Base-by-base conservation (phyloP, 1,140 invertebrate species). In the Hypsibius dujardini region DNA sequence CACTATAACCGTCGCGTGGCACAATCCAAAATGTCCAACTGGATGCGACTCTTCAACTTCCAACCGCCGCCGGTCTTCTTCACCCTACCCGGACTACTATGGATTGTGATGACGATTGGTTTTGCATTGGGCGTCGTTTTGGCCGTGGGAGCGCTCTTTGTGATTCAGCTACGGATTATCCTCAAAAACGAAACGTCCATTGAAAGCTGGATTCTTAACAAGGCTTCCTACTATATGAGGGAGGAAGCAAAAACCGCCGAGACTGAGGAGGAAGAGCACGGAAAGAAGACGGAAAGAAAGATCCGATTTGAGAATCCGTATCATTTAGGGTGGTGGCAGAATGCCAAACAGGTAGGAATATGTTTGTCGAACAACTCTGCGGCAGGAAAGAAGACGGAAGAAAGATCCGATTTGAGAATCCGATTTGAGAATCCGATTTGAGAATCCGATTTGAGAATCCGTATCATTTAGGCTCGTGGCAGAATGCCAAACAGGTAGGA, bases 181-280 rank as follows among this genome's bases (percentile, higher is more conserved):
- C 73, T 90, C 0, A 84, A 83, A 75, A 97, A 98, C 83, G 85
- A 86, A 77, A 97, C 95, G 1, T 90, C 87, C 46, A 94, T 98
- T 73, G 95, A 98, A 83, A 89, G 90, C 73, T 97, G 94, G 92
- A 97, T 98, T 75, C 76, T 90, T 47, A 87, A 90, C 76, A 93
- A 93, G 80, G 90, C 90, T 0, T 78, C 83, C n/a, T 83, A 85
- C 45, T 71, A 60, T 70, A 40, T 71, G 50, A 42, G 69, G 45
- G 56, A 73, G 46, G 46, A 73, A 56, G 71, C 71, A 46, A 15
- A 28, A 59, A 14, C 46, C 40, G 14, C 28, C 2, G 28, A 28
- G 28, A 28, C 28, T 28, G 28, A 28, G 28, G 28, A 28, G 28
- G 28, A 28, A 28, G 28, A 28, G 28, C 28, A 28, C 28, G 3